Percentiles rank a stretch among this genome's conserved stretches.
phyloP scores from a whole-genome alignment of 2,797 vertebrate species.

The Microchirus variegatus region DNA sequence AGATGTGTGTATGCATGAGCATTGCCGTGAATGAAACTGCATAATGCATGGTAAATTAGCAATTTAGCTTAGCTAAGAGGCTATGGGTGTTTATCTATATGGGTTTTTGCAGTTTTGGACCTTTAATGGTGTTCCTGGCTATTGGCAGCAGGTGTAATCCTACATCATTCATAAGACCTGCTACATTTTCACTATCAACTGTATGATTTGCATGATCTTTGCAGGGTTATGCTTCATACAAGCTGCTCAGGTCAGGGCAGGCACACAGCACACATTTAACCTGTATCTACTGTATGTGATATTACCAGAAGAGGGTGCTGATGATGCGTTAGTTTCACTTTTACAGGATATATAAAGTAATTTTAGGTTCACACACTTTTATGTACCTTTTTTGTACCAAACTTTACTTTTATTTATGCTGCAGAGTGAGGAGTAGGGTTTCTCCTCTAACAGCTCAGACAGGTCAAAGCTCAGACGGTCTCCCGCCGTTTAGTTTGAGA shows the following conservation, averaged over 20 bases:
- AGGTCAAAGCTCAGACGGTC: too few relatives aligned
- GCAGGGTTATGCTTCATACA: conserved; percentile 7
- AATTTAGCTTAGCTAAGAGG: conserved; percentile 47
- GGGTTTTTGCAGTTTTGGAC: conserved; percentile 31
- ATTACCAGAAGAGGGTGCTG: conserved; percentile 30
- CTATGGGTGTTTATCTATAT: conserved; percentile 30
- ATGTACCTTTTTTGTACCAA: too few relatives aligned
- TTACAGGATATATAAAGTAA: too few relatives aligned
- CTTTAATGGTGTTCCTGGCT: conserved; percentile 9
- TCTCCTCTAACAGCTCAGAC: too few relatives aligned
- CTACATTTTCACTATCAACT: background rate
- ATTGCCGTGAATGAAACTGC: conserved; percentile 9
- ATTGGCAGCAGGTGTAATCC: conserved; percentile 21
- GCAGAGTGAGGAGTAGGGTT: too few relatives aligned
- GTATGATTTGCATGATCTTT: conserved; percentile 17
- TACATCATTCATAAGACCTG: conserved; percentile 43
- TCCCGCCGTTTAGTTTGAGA: too few relatives aligned
- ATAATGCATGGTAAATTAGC: conserved; percentile 30
- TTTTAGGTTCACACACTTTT: too few relatives aligned
- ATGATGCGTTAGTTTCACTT: too few relatives aligned
- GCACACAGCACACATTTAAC: background rate
- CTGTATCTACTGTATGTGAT: background rate
- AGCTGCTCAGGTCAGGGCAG: background rate
- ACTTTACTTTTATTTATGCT: too few relatives aligned
- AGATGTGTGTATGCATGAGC: background rate